A percentile compares a stretch with the other conserved stretches of the same genome.
These are phyloP conservation scores for Stegana nigrithorax DNA, from an alignment of 2,888 invertebrate genomes.

Conservation along the genomic window DNA sequence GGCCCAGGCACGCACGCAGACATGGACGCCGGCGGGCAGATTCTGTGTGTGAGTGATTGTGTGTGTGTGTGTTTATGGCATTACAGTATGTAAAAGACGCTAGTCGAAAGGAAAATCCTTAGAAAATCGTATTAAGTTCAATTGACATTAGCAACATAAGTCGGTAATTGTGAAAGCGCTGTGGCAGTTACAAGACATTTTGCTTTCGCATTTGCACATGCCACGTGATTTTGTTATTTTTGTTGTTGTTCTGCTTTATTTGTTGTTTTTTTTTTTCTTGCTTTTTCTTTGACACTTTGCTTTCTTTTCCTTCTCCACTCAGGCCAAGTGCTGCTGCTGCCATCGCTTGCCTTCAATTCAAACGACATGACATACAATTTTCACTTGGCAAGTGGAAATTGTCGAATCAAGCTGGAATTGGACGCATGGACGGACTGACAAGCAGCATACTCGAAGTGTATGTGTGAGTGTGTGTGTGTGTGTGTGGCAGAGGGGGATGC, in stretches of 20 bases:
- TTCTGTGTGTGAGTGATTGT: background rate
- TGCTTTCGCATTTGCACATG: no score
- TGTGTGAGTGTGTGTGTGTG: background rate
- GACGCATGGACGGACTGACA: no score
- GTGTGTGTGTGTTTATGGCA: background rate
- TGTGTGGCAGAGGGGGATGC: no score
- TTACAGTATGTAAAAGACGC: background rate
- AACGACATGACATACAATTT: slow-evolving; percentile 1
- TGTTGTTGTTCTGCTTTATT: background rate
- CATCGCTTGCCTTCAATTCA: background rate
- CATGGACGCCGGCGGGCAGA: no score
- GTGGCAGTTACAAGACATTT: no score
- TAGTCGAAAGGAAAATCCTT: slow-evolving; percentile 2
- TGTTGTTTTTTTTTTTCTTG: background rate
- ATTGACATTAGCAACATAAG: slow-evolving; percentile 11
- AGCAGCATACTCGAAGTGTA: no score
- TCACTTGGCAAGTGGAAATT: slow-evolving; percentile 7
- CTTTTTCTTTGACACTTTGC: background rate
- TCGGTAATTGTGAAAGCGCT: background rate
- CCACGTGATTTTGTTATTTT: no score
- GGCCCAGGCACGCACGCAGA: no score
- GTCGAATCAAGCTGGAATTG: no score
- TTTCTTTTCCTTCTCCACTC: background rate
- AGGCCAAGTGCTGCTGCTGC: background rate
- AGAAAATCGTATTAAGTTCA: slow-evolving; percentile 10